Percentiles rank a stretch among this genome's conserved stretches.
Evolutionary conservation across 2,797 vertebrate species (phyloP).

Genomic region (Bufotes viridis): DNA sequence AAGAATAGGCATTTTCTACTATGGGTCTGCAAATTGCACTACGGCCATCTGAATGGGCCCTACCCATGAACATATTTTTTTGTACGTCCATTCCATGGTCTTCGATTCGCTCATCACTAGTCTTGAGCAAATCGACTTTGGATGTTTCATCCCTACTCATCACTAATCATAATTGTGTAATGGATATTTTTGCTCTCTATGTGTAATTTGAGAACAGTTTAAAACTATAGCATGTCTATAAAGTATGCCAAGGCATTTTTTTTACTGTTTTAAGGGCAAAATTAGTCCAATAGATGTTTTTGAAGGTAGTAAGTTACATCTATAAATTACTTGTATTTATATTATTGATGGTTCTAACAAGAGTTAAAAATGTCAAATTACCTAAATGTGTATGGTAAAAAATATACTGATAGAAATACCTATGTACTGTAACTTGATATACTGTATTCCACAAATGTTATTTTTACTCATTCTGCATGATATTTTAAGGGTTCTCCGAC

Average conservation of each 20-base stretch:
- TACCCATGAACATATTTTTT: no score
- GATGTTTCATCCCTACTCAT: no score
- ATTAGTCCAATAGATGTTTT: neutral
- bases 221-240: neutral
- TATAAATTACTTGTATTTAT: neutral
- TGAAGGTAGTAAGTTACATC: no score
- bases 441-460: neutral
- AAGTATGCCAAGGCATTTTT: neutral
- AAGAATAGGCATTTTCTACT: no score
- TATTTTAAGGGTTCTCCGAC: conserved; percentile 83
- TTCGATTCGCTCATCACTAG: no score
- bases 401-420: neutral
- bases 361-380: neutral
- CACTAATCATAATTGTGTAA: no score
- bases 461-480: neutral
- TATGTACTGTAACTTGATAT: neutral
- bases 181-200: neutral
- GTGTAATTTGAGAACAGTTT: neutral
- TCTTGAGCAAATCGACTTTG: no score
- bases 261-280: neutral
- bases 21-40: no score
- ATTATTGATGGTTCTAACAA: no score
- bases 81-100: no score
- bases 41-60: no score
- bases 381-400: neutral